Base-by-base conservation (phyloP, 2,888 invertebrate genomes). In the Micoletzkya japonica region DNA sequence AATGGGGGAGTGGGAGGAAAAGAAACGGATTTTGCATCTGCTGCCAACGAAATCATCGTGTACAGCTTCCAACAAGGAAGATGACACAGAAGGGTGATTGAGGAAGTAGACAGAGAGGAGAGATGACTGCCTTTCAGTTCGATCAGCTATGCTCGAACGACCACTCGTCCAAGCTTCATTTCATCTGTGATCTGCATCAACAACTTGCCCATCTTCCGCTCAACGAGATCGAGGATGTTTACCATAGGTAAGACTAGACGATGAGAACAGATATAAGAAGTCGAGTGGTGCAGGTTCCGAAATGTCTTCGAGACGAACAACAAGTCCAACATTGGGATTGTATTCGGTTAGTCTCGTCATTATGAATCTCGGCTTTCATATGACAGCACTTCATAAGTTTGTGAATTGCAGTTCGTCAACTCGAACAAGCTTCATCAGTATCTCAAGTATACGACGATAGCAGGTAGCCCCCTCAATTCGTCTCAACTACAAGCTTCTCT, bases 151-250 rank as follows among this genome's bases (percentile, higher is more conserved):
- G 61, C 34, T 44, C 44, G 6, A 61, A 44, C 1, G 49, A 61
- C 32, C 6, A 24, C n/a, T 61, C 61, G 1, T 49, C 61, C 0
- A 61, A 61, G 37, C 76, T 81, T 30, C 75, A 79, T 14, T 82
- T 82, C 66, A 74, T 82, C 50, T 82, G 82, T 70, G 82, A 82
- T 72, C 72, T 82, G 10, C 80, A 82, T 57, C 74, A 77, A 52
- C 81, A 81, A 57, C 72, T 82, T 6, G 74, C 74, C 6, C 76
- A 78, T 69, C 73, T 75, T 24, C 76, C 73, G 63, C 71, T 75
- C 14, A 70, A 72, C 2, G 75, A 73, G 37, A 75, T 80, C 7
- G 76, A 76, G 39, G 73, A 72, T n/a, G 75, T 77, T 2, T 80
- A 76, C 59, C 57, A 71, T 10, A 76, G 74, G 78, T 76, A 39